Evolutionary conservation across 2,797 vertebrate genomes (phyloP).

Genomic region (Monodelphis domestica): DNA sequence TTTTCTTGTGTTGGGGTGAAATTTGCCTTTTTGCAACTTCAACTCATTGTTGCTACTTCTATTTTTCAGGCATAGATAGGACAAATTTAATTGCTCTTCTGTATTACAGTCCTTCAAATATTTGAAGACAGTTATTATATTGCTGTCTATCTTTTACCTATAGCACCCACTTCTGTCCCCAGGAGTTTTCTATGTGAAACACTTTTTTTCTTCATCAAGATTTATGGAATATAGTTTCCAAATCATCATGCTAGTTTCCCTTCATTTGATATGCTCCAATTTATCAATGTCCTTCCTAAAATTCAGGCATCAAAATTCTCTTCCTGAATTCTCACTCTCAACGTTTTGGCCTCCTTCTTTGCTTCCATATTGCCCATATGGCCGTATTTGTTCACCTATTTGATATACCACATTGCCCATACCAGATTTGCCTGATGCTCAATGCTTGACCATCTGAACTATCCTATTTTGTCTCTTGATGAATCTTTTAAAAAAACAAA

Average conservation of each 20-base stretch:
- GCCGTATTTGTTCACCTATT: background rate
- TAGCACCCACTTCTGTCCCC: background rate
- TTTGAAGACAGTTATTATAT: background rate
- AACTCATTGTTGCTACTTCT: background rate
- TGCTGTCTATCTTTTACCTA: background rate
- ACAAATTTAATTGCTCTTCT: background rate
- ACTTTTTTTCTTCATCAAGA: background rate
- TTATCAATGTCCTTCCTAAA: background rate
- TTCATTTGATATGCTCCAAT: background rate
- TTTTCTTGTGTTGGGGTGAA: background rate
- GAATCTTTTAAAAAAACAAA: too few relatives aligned
- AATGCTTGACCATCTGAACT: background rate
- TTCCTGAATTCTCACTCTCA: background rate
- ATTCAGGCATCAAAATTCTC: background rate
- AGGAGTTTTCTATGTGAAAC: background rate
- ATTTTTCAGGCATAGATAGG: background rate
- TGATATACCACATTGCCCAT: background rate
- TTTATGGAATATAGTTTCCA: background rate
- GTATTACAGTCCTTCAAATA: background rate
- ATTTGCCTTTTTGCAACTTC: background rate
- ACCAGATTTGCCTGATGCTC: background rate
- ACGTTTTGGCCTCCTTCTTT: background rate
- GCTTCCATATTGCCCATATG: background rate
- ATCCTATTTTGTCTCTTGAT: background rate
- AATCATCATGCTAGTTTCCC: background rate